Conservation (phyloP, 2,797 vertebrate species). For the Strix occidentalis region DNA sequence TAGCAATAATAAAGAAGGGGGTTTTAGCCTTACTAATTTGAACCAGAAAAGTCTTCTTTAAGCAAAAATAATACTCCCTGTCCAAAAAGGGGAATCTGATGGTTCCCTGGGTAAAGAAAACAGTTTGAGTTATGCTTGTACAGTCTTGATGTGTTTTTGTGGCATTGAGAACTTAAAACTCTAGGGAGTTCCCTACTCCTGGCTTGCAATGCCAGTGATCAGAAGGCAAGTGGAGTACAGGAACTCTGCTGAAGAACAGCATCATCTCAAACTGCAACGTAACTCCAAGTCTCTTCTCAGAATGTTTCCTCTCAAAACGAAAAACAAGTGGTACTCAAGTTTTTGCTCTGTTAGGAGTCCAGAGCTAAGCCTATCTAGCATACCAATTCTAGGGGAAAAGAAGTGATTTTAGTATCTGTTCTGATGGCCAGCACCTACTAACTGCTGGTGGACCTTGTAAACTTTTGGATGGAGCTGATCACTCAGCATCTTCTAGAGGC, state of each 20-base stretch:
- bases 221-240: neutral
- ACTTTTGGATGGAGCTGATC: neutral
- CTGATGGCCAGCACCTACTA: neutral
- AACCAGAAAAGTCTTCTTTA: neutral
- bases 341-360: neutral
- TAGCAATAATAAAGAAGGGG: neutral
- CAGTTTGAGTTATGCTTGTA: neutral
- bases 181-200: neutral
- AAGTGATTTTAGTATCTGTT: neutral
- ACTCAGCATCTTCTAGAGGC: neutral
- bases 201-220: neutral
- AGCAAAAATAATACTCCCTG: neutral
- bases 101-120: neutral
- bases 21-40: neutral
- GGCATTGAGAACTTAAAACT: neutral
- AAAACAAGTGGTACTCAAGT: neutral
- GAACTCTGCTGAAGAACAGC: neutral
- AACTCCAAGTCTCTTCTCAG: neutral
- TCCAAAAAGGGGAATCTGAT: neutral
- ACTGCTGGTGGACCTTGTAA: neutral
- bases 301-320: neutral
- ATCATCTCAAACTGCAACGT: neutral
- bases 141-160: neutral
- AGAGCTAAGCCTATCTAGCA: neutral
- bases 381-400: neutral